Evolutionary conservation across 2,113 vertebrate genomes (phyloP).

Genomic region (Empidonax traillii): DNA sequence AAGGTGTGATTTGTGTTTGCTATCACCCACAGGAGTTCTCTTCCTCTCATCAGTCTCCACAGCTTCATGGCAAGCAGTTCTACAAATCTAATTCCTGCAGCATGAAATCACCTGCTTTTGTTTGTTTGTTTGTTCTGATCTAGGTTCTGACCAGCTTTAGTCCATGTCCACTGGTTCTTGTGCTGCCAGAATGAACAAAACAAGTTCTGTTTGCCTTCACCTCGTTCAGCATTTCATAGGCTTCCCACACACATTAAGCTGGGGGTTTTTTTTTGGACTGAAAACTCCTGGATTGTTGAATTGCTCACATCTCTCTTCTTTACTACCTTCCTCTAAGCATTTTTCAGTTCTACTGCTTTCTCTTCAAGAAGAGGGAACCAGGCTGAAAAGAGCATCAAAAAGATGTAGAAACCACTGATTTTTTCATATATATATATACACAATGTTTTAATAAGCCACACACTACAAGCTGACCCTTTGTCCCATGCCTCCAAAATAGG

Average conservation of each 20-base stretch:
- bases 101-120: neutral
- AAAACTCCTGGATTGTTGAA: neutral
- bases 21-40: neutral
- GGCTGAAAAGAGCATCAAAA: neutral
- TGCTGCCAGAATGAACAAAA: neutral
- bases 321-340: neutral
- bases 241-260: neutral
- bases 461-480: neutral
- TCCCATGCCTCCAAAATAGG: neutral
- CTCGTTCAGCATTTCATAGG: neutral
- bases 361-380: neutral
- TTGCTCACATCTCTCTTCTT: neutral
- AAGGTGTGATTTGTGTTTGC: neutral
- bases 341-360: neutral
- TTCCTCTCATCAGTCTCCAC: neutral
- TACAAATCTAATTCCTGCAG: neutral
- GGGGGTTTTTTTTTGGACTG: neutral
- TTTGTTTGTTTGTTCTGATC: neutral
- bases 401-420: neutral
- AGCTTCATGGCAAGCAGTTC: neutral
- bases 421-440: neutral
- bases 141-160: neutral
- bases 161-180: neutral
- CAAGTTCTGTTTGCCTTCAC: neutral
- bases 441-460: neutral